Evolutionary conservation across 2,113 vertebrate genomes (phyloP), one percentile per base, ranked within the genome.

Genomic region (Corynorhinus townsendii): DNA sequence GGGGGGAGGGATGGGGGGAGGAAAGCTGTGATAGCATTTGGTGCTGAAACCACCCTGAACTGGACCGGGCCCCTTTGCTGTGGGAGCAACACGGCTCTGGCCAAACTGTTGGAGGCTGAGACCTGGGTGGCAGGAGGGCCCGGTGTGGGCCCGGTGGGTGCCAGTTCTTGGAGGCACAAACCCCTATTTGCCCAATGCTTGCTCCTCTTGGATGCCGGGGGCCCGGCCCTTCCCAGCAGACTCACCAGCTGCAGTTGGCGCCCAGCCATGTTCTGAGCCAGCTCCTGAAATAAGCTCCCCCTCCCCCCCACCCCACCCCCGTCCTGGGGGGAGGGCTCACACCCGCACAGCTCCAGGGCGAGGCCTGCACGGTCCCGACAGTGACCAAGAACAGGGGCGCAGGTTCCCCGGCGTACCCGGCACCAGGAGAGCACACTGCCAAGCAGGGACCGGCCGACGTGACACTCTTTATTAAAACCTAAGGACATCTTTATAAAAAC

Each of bases 381-480:
- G 43, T 0, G 11, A 38, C 28, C 56, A 64, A 49, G 22, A 49
- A 26, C 54, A 24, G 14, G 26, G 19, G 85, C 11, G 22, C 26
- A 4, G 88, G 47, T 26, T 75, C 92, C 38, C 30, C 35, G 30
- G 62, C 0, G 1, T 54, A 1, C 3, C 26, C 68, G 82, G 89
- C 93, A 93, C 79, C 94, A 88, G 24, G 40, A 85, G 95, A 92
- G 93, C 92, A 82, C 85, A n/a, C 77, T 88, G 95, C 77, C 84
- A 81, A 52, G 80, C 26, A 62, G 96, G 77, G 47, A 69, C 97
- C 93, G 93, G 96, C 95, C 92, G 96, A 97, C 40, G 0, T 94
- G 93, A 98, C 96, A 97, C 97, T 97, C 91, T 98, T 98, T 98
- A 98, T 98, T 98, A 98, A 98, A 98, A 98, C 97, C 97, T 96